Conservation (phyloP, 2,888 invertebrate genomes). For the Caenorhabditis drosophilae region DNA sequence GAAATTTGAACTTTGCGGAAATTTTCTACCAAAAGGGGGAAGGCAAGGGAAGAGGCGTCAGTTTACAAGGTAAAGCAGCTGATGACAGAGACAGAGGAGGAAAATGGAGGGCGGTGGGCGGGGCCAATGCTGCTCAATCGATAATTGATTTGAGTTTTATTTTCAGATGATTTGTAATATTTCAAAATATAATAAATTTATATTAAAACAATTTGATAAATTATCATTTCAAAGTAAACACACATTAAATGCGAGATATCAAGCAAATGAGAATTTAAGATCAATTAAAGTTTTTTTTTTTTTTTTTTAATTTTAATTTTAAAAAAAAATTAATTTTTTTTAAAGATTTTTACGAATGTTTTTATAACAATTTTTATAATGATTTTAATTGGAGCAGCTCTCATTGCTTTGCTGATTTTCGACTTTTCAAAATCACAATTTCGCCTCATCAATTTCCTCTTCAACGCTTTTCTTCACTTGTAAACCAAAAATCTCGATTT, state of each 20-base stretch:
- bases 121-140: neutral
- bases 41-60: too few relatives aligned
- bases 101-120: too few relatives aligned
- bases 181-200: conserved; percentile 7
- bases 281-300: neutral
- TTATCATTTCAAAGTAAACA: conserved; percentile 16
- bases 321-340: conserved; percentile 2
- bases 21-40: too few relatives aligned
- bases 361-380: conserved; percentile 7
- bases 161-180: conserved; percentile 18
- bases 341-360: conserved; percentile 13
- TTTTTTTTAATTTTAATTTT: neutral
- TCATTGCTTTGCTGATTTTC: conserved; percentile 17
- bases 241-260: conserved; percentile 18
- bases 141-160: neutral
- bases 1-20: too few relatives aligned
- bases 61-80: too few relatives aligned
- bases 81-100: too few relatives aligned
- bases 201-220: conserved; percentile 4
- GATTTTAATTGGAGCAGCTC: conserved; percentile 7
- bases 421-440: conserved; percentile 2
- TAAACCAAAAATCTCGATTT: neutral
- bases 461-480: too few relatives aligned
- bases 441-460: neutral
- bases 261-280: conserved; percentile 16